Base-by-base conservation (phyloP, 2,113 vertebrate genomes). In the Pampusana beccarii region DNA sequence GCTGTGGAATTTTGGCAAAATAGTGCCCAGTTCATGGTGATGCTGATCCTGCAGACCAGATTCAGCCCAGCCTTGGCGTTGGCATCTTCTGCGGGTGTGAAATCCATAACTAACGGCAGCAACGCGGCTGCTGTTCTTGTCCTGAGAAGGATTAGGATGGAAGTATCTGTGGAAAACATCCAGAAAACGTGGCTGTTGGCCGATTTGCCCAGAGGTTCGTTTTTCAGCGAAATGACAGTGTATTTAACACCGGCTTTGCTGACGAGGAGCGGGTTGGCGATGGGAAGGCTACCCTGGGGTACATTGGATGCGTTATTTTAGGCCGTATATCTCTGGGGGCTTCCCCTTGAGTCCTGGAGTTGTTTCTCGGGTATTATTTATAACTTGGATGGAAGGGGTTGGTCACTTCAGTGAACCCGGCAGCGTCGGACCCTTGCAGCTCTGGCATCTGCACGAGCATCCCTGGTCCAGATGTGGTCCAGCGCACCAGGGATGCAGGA, bases 401-500 rank as follows among this genome's bases (percentile, higher is more conserved):
- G n/a, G 33, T 38, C 61, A 3, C 25, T 20, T 2, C 3, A 18
- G 31, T 24, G 50, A 51, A 5, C 29, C 36, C 44, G 36, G 19
- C 29, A 2, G 34, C 5, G 2, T 28, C 6, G 0, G 19, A 16
- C 33, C 29, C 1, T 2, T 15, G 46, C 16, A 9, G 2, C 8
- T 64, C 24, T 1, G 1, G 62, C 10, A 6, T 25, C 46, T 11
- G 4, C 14, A 10, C 2, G 14, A 86, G 38, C 31, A 42, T 23
- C 20, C 42, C 53, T 40, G 69, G 62, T 60, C 60, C 60, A 51
- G 24, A 12, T 2, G 50, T 58, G 57, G 9, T 67, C 61, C 72
- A 2, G 5, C 5, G 0, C 4, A 1, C n/a, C 4, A 2, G 33
- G 33, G 38, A 50, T 6, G 25, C 0, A 7, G 33, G 26, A 40